Conservation (phyloP, 2,888 invertebrate genomes). For the Antheraea yamamai region DNA sequence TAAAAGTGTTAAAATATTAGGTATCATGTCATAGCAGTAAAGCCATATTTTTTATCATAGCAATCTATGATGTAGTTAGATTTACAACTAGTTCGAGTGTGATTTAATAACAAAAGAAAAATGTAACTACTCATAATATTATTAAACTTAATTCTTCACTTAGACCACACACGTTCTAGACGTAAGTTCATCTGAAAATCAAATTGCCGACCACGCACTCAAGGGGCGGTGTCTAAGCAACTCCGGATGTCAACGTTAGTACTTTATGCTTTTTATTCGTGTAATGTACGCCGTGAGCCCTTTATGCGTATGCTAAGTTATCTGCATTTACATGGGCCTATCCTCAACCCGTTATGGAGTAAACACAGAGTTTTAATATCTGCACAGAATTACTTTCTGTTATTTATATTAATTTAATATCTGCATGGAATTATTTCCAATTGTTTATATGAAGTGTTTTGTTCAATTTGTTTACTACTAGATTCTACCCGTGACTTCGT, state of each 20-base stretch:
- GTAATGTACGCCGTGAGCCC: background rate
- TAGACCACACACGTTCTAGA: constrained; percentile 39
- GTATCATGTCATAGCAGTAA: too few species aligned
- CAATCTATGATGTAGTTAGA: too few species aligned
- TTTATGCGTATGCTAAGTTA: constrained; percentile 9
- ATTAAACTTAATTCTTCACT: constrained; percentile 27
- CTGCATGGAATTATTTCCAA: background rate
- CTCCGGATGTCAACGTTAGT: constrained; percentile 57
- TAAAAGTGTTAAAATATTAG: too few species aligned
- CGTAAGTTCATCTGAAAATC: constrained; percentile 73
- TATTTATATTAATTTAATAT: background rate
- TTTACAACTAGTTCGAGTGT: too few species aligned
- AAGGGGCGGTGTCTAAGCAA: constrained; percentile 29
- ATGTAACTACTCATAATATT: constrained; percentile 22
- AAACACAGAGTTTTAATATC: background rate
- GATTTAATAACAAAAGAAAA: background rate
- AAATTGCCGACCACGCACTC: constrained; percentile 67
- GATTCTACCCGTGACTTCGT: too few species aligned
- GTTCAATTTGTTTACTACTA: too few species aligned
- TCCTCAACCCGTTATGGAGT: background rate
- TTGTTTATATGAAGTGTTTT: background rate
- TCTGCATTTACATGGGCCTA: constrained; percentile 19
- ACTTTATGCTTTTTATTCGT: constrained; percentile 20
- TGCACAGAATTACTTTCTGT: background rate
- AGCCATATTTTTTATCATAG: too few species aligned